A percentile compares a stretch with the other conserved stretches of the same genome.
Evolutionary conservation across 1,140 invertebrate genomes (phyloP).

Genomic region (Luehdorfia chinensis): DNA sequence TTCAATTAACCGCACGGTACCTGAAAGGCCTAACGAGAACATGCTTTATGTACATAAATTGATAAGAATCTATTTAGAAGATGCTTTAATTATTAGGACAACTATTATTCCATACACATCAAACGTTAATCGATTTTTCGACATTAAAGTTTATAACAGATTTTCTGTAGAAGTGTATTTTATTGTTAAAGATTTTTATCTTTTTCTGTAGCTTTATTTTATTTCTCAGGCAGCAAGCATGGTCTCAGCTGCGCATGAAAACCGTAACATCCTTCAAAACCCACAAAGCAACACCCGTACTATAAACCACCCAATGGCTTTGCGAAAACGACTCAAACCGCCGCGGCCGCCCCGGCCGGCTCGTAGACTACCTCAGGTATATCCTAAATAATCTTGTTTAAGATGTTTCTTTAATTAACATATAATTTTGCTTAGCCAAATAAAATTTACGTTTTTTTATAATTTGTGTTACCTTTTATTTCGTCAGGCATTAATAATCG

Average conservation of each 20-base stretch:
- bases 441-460: no score
- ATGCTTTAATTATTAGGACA: constrained; percentile 13
- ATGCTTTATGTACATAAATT: constrained; percentile 15
- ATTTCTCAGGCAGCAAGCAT: constrained; percentile 61
- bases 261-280: constrained; percentile 57
- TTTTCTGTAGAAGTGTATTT: no score
- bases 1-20: constrained; percentile 15
- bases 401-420: constrained; percentile 40
- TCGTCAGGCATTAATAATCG: constrained; percentile 92
- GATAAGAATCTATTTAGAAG: constrained; percentile 7
- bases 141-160: no score
- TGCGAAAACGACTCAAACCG: constrained; percentile 52
- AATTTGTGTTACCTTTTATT: no score
- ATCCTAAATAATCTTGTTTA: constrained; percentile 35
- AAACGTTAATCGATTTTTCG: constrained; percentile 13
- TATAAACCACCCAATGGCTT: constrained; percentile 61
- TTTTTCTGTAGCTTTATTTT: no score
- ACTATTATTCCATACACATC: constrained; percentile 6
- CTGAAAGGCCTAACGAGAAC: constrained; percentile 6
- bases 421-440: no score
- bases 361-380: constrained; percentile 63
- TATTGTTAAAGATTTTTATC: no score
- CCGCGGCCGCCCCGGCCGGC: constrained; percentile 49
- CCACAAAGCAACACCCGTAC: constrained; percentile 52
- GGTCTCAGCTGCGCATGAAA: constrained; percentile 64